Evolutionary conservation across 2,797 vertebrate genomes (phyloP), one percentile per base, ranked within the genome.

Genomic region (Rhyacichthys aspro): DNA sequence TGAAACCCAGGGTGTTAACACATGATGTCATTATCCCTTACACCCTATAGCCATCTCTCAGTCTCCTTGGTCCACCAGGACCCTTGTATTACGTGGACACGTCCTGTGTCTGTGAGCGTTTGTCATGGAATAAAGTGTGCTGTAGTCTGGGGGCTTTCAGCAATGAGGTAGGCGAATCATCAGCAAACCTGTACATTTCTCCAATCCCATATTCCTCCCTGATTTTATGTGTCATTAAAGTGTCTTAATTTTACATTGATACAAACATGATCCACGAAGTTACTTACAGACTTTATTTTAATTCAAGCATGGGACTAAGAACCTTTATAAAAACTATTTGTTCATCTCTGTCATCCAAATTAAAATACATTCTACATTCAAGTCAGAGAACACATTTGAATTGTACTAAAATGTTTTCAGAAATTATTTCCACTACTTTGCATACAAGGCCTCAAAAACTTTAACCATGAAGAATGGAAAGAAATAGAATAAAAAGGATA

Each of bases 31-130:
- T 89, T 91, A 82, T 90, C 78, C 86, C 86, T 90, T 85, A 80
- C 81, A 90, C 88, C 88, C 86, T 89, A 83, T 85, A 91, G 90
- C 89, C 83, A 55, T 85, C 87, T 83, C 63, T 90, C 89, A 88
- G 61, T 88, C 81, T 86, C 73, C 85, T 78, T 83, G 86, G 89
- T 91, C 87, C 87, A 57, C 66, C 79, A 73, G 83, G 83, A 88
- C 86, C 90, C 44, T 84, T 83, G 82, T 86, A 79, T 87, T 83
- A 57, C 72, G 77, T 79, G 74, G 74, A 67, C 83, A 77, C 69
- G 59, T 46, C 72, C 81, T 74, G 77, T 82, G 71, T 81, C 87
- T 86, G 55, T 88, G 86, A 84, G 81, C 70, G 37, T 88, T 87
- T 89, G 66, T 90, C 87, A 85, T 92, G 88, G 90, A 79, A 90